phyloP scores from a whole-genome alignment of 2,797 vertebrate genomes.

The Siniperca obscura region DNA sequence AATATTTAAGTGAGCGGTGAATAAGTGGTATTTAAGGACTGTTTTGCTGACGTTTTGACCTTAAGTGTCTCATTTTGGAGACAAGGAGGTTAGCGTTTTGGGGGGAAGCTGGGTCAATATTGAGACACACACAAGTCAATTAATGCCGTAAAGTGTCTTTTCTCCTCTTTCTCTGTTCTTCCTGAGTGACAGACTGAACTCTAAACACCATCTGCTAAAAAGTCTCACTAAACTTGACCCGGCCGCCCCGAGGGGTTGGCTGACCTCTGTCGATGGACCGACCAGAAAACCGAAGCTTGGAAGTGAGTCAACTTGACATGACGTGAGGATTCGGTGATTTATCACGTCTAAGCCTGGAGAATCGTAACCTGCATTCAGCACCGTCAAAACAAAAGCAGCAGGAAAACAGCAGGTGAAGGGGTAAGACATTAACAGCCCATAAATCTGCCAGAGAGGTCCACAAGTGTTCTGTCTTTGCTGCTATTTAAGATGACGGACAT shows the following conservation, averaged over 20 bases:
- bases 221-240: constrained; percentile 83
- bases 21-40: constrained; percentile 78
- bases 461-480: constrained; percentile 73
- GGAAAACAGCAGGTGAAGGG: constrained; percentile 49
- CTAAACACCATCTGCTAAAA: constrained; percentile 82
- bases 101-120: constrained; percentile 66
- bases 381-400: constrained; percentile 68
- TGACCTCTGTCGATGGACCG: constrained; percentile 64
- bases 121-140: constrained; percentile 72
- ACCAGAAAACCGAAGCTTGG: constrained; percentile 35
- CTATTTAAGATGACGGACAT: constrained; percentile 76
- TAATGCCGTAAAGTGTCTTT: constrained; percentile 76
- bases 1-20: constrained; percentile 78
- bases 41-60: constrained; percentile 78
- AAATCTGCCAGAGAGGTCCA: constrained; percentile 71
- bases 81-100: constrained; percentile 42
- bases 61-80: constrained; percentile 78
- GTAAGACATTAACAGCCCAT: constrained; percentile 70
- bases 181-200: constrained; percentile 78
- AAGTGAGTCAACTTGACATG: constrained; percentile 59
- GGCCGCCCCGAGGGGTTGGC: constrained; percentile 54
- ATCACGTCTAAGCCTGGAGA: constrained; percentile 50
- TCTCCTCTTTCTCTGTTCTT: constrained; percentile 70
- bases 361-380: constrained; percentile 60
- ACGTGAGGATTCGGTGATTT: constrained; percentile 45